A percentile compares a stretch with the other conserved stretches of the same genome.
Evolutionary conservation across 2,888 invertebrate species (phyloP).

Genomic region (Fragum whitleyi): DNA sequence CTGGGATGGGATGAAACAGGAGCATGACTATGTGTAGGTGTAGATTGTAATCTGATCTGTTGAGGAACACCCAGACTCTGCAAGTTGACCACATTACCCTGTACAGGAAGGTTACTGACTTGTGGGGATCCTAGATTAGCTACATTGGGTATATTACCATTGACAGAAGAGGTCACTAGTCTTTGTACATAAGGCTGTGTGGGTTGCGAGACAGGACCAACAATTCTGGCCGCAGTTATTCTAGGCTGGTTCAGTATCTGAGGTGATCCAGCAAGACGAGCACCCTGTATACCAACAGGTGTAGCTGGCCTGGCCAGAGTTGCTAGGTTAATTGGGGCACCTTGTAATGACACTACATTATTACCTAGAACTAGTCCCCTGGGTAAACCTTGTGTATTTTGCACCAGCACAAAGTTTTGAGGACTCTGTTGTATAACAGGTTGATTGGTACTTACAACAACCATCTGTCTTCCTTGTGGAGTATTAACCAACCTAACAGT

Average conservation of each 20-base stretch:
- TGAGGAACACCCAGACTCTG: slow-evolving; percentile 24
- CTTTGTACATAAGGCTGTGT: slow-evolving; percentile 48
- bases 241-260: slow-evolving; percentile 49
- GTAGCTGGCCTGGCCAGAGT: slow-evolving; percentile 37
- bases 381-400: slow-evolving; percentile 59
- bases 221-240: slow-evolving; percentile 41
- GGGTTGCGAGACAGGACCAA: slow-evolving; percentile 34
- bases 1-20: neutral
- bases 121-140: slow-evolving; percentile 29
- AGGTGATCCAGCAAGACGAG: slow-evolving; percentile 41
- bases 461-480: slow-evolving; percentile 58
- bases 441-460: slow-evolving; percentile 56
- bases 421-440: slow-evolving; percentile 38
- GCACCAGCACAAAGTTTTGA: slow-evolving; percentile 59
- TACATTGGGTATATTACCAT: slow-evolving; percentile 21
- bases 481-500: slow-evolving; percentile 59
- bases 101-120: slow-evolving; percentile 28
- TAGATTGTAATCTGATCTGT: slow-evolving; percentile 36
- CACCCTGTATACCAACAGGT: slow-evolving; percentile 49
- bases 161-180: slow-evolving; percentile 41
- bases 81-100: slow-evolving; percentile 19
- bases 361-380: slow-evolving; percentile 58
- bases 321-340: slow-evolving; percentile 50
- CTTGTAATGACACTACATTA: slow-evolving; percentile 58
- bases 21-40: neutral